These are phyloP conservation scores for Bradynema listronoti DNA, from an alignment of 1,140 invertebrate species.

Conservation along the genomic window DNA sequence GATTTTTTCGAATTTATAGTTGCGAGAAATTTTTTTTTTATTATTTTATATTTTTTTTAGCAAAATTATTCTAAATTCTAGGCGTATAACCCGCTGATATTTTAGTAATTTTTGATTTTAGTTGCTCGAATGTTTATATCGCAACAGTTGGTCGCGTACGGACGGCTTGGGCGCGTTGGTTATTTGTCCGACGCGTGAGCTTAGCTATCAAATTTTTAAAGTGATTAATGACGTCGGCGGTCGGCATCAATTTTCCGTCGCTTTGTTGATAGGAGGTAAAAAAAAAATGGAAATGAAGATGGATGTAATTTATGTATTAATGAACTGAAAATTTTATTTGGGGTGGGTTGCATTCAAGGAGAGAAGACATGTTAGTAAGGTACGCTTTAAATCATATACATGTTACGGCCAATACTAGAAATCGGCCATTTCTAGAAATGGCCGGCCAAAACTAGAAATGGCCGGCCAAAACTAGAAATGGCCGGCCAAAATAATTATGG, in stretches of 20 bases:
- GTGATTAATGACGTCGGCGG: slow-evolving; percentile 78
- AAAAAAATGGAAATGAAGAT: too few species aligned
- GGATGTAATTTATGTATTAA: too few species aligned
- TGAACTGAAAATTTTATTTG: slow-evolving; percentile 1
- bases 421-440: too few species aligned
- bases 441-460: too few species aligned
- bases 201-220: slow-evolving; percentile 95
- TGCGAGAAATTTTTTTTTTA: neutral
- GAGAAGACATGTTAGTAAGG: too few species aligned
- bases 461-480: too few species aligned
- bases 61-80: slow-evolving; percentile 46
- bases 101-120: slow-evolving; percentile 36
- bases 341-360: neutral
- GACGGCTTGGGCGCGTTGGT: slow-evolving; percentile 89
- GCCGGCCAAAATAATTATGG: too few species aligned
- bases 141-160: slow-evolving; percentile 74
- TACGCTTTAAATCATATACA: too few species aligned
- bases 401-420: too few species aligned
- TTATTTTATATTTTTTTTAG: slow-evolving; percentile 19
- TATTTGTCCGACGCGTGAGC: slow-evolving; percentile 90
- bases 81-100: slow-evolving; percentile 69
- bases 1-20: slow-evolving; percentile 34
- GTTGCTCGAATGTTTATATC: slow-evolving; percentile 65
- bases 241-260: slow-evolving; percentile 86
- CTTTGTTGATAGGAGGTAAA: slow-evolving; percentile 78